Evolutionary conservation across 1,140 invertebrate genomes (phyloP).

Genomic region (Diabrotica undecimpunctata): DNA sequence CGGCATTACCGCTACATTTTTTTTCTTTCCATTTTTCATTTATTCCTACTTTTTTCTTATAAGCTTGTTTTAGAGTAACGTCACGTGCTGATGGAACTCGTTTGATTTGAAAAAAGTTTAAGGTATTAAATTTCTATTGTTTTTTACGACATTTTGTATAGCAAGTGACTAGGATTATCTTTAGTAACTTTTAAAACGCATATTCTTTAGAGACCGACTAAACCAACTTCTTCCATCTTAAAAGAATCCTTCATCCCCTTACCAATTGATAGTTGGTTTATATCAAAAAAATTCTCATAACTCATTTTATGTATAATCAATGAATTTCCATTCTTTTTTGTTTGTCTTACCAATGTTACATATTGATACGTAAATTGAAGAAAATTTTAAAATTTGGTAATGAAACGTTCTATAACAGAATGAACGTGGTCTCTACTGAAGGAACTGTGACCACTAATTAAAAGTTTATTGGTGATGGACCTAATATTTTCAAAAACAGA

Average conservation of each 20-base stretch:
- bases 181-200: slow-evolving; percentile 10
- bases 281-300: slow-evolving; percentile 18
- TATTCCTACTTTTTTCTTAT: slow-evolving; percentile 8
- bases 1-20: too few relatives aligned
- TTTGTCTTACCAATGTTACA: slow-evolving; percentile 12
- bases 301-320: slow-evolving; percentile 17
- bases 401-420: slow-evolving; percentile 16
- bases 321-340: slow-evolving; percentile 20
- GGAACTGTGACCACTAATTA: neutral
- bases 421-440: too few relatives aligned
- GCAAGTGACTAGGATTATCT: slow-evolving; percentile 1
- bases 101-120: slow-evolving; percentile 1
- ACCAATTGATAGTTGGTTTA: slow-evolving; percentile 6
- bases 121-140: neutral
- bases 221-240: slow-evolving; percentile 6
- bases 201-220: neutral
- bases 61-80: neutral
- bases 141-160: slow-evolving; percentile 4
- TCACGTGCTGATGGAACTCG: slow-evolving; percentile 7
- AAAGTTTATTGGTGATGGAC: slow-evolving; percentile 8
- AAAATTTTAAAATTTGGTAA: slow-evolving; percentile 5
- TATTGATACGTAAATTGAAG: slow-evolving; percentile 19
- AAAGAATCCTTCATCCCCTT: slow-evolving; percentile 13
- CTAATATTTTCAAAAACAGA: slow-evolving; percentile 8
- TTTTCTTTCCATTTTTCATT: slow-evolving; percentile 3